A percentile compares a stretch with the other conserved stretches of the same genome.
Evolutionary conservation across 1,140 invertebrate genomes (phyloP).

Genomic region (Harpegnathos saltator): DNA sequence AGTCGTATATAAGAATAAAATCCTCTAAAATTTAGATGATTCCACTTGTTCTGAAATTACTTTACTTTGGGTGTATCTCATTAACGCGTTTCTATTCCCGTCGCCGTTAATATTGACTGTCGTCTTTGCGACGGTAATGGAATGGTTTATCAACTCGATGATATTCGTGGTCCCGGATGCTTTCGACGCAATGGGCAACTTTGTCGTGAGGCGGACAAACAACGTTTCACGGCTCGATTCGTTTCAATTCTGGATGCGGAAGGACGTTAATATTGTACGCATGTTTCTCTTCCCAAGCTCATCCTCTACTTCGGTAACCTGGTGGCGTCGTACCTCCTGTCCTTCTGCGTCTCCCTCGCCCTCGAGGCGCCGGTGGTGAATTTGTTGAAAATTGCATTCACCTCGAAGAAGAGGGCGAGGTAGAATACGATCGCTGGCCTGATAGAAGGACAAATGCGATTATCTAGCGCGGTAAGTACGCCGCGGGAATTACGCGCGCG

Average conservation of each 20-base stretch:
- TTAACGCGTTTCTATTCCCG: too few relatives aligned
- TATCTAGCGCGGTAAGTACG: conserved; percentile 39
- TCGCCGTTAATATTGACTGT: too few relatives aligned
- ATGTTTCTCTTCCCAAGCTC: conserved; percentile 86
- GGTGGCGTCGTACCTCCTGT: conserved; percentile 91
- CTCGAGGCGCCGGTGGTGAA: conserved; percentile 93
- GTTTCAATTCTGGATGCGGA: conserved; percentile 88
- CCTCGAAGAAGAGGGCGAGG: conserved; percentile 78
- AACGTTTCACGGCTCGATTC: neutral
- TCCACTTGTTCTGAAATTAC: too few relatives aligned
- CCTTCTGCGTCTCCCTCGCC: conserved; percentile 91
- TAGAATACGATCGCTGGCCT: conserved; percentile 67
- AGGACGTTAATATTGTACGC: conserved; percentile 87
- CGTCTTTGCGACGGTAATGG: too few relatives aligned
- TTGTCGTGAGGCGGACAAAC: too few relatives aligned
- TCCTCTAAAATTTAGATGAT: too few relatives aligned
- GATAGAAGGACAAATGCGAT: conserved; percentile 50
- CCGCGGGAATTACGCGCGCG: neutral
- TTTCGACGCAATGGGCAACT: too few relatives aligned
- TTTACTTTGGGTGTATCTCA: too few relatives aligned
- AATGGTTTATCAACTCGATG: too few relatives aligned
- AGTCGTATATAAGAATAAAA: too few relatives aligned
- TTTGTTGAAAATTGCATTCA: conserved; percentile 89
- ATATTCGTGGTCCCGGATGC: too few relatives aligned
- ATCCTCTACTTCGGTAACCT: conserved; percentile 92